Evolutionary conservation across 2,113 vertebrate genomes (phyloP).

Genomic region (western clawed frog (Xenopus tropicalis)): DNA sequence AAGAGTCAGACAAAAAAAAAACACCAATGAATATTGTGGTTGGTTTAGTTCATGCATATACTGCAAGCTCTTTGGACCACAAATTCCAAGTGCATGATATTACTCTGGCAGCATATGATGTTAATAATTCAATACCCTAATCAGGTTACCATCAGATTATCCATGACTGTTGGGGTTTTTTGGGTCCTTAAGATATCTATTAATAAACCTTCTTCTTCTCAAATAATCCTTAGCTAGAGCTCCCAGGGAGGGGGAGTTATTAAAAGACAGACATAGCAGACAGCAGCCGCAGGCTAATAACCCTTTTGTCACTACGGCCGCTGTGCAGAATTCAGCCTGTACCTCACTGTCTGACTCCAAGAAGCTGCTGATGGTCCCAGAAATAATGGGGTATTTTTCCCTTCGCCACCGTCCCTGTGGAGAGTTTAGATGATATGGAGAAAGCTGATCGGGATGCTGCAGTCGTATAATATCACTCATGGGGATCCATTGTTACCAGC

Average conservation of each 20-base stretch:
- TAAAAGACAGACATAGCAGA: constrained; percentile 41
- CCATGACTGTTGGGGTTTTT: constrained; percentile 2
- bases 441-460: constrained; percentile 26
- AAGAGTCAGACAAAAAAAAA: too few species aligned
- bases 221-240: constrained; percentile 30
- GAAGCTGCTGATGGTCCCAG: constrained; percentile 34
- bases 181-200: constrained; percentile 29
- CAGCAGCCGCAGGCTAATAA: constrained; percentile 40
- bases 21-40: too few species aligned
- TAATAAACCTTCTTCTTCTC: constrained; percentile 33
- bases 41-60: too few species aligned
- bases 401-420: constrained; percentile 26
- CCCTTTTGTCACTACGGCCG: constrained; percentile 32
- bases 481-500: constrained; percentile 17
- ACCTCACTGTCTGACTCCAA: constrained; percentile 35
- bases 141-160: constrained; percentile 19
- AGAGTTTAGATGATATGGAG: constrained; percentile 13
- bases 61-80: background rate
- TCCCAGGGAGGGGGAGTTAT: constrained; percentile 36
- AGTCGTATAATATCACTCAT: constrained; percentile 26
- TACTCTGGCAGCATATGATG: background rate
- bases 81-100: background rate
- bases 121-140: constrained; percentile 2
- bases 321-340: constrained; percentile 34
- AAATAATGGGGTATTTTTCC: constrained; percentile 33